Base-by-base conservation (phyloP, 2,797 vertebrate species). In the Chaenodraco wilsoni region DNA sequence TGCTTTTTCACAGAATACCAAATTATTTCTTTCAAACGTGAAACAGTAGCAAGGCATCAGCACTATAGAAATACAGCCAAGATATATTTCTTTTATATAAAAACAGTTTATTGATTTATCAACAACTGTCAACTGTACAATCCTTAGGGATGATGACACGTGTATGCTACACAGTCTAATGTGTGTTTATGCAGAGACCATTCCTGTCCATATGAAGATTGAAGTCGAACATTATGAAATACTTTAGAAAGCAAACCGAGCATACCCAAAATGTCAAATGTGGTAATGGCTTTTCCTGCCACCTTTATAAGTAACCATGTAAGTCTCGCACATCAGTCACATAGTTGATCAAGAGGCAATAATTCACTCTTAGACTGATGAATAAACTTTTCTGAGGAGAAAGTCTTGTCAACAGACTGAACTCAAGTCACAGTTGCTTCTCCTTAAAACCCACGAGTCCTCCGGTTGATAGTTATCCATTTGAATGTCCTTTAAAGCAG, bases 101-200 rank as follows among this genome's bases (percentile, higher is more conserved):
- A 95, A 94, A 95, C 92, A 93, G 93, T 95, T 95, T 95, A 95
- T 95, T 95, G 94, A 95, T 92, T 93, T 94, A 94, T 95, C 89
- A 95, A 96, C 94, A 95, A 94, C 95, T 95, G 95, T 92, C 93
- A 95, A 93, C 94, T 95, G 94, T 96, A 96, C 95, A 96, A 84
- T 93, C 92, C 91, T 94, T 89, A 90, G 87, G 91, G 91, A 92
- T 88, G 92, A 93, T 88, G 88, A 90, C 81, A 89, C 78, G 78
- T 91, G 91, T 93, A 92, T 94, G 95, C 93, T 94, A 95, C 94
- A 95, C 91, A 92, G 92, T 94, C 94, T 93, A 93, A 91, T 85
- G 94, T 90, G 84, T 92, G 87, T 93, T 88, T 66, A 87, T 88
- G 84, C 31, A 83, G 75, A 84, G 78, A 77, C 73, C 74, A 75